These are phyloP conservation scores for Dinocampus coccinellae DNA, from an alignment of 2,888 invertebrate genomes.

Conservation along the genomic window DNA sequence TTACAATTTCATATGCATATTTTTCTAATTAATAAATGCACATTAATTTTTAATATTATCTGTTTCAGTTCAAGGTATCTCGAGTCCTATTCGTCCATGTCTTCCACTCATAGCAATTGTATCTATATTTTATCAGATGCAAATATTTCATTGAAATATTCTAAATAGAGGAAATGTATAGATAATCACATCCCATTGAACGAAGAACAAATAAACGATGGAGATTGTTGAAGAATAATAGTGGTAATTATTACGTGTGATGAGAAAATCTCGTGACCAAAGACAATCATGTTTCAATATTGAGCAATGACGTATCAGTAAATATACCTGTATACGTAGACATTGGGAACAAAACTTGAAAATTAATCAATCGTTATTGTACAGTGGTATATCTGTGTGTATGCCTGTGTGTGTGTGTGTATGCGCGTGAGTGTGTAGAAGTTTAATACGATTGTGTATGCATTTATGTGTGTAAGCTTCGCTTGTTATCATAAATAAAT, in stretches of 20 bases:
- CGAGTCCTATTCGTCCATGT: slow-evolving; percentile 52
- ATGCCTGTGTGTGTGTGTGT: too few species aligned
- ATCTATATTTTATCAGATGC: slow-evolving; percentile 51
- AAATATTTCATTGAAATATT: slow-evolving; percentile 50
- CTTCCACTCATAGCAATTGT: slow-evolving; percentile 49
- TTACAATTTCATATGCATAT: too few species aligned
- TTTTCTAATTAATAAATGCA: background rate
- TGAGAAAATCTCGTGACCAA: slow-evolving; percentile 49
- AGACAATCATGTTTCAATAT: slow-evolving; percentile 57
- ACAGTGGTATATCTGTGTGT: too few species aligned
- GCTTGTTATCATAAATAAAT: slow-evolving; percentile 14
- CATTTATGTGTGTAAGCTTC: slow-evolving; percentile 26
- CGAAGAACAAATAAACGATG: slow-evolving; percentile 17
- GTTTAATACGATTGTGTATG: too few species aligned
- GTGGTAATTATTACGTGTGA: background rate
- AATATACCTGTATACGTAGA: background rate
- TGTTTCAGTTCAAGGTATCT: slow-evolving; percentile 64
- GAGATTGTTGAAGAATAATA: slow-evolving; percentile 14
- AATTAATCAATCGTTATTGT: slow-evolving; percentile 32
- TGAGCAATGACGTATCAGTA: slow-evolving; percentile 34
- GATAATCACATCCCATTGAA: background rate
- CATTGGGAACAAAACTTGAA: background rate
- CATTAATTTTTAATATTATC: slow-evolving; percentile 27
- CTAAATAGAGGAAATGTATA: slow-evolving; percentile 33
- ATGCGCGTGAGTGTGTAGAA: too few species aligned